A percentile compares a stretch with the other conserved stretches of the same genome.
Evolutionary conservation across 2,113 vertebrate genomes (phyloP).

Genomic region (Acanthisitta chloris): DNA sequence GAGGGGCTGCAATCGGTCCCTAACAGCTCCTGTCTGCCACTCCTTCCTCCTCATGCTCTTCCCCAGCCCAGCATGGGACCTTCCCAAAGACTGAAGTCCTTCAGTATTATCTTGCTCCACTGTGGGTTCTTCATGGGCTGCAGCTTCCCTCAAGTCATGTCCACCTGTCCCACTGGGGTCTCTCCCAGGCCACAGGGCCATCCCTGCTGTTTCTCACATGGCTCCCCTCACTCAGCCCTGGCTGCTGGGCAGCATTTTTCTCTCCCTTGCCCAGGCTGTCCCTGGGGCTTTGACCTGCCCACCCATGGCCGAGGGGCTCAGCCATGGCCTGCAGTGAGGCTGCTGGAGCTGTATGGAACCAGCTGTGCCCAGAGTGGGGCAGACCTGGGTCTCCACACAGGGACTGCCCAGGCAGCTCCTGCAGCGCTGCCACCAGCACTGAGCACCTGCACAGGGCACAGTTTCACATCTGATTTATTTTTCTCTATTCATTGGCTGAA

Average conservation of each 20-base stretch:
- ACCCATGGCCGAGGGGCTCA: background rate
- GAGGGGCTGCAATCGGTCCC: too few relatives aligned
- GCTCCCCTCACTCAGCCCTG: background rate
- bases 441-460: accelerated
- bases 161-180: accelerated
- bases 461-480: background rate
- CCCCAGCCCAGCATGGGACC: background rate
- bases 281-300: background rate
- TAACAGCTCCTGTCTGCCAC: background rate
- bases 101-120: background rate
- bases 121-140: background rate
- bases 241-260: background rate
- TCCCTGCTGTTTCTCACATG: background rate
- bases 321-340: background rate
- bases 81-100: too few relatives aligned
- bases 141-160: background rate
- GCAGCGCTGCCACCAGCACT: accelerated
- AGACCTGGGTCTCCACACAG: background rate
- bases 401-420: accelerated
- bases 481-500: background rate
- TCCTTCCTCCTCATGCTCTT: background rate
- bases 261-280: background rate
- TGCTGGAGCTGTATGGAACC: background rate
- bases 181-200: accelerated
- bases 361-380: accelerated